Conservation (phyloP, 2,797 vertebrate genomes). For the Danio jaintianensis region DNA sequence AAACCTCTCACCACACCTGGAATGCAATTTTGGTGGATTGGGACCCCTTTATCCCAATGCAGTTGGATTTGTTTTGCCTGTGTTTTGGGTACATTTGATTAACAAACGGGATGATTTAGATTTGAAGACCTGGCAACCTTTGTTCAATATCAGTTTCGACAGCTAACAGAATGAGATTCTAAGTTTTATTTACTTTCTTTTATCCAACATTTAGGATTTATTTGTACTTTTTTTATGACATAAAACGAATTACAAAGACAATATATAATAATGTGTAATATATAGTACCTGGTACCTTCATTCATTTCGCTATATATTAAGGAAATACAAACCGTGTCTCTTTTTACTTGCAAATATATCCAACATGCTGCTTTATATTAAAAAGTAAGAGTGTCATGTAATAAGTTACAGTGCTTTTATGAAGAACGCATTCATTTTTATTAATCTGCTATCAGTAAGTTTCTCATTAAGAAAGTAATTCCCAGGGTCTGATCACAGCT, state of each 20-base stretch:
- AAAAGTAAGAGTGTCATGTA: neutral
- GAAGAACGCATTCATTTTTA: slow-evolving; percentile 13
- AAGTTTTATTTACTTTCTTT: neutral
- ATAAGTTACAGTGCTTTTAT: neutral
- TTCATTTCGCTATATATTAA: neutral
- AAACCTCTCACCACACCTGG: too few species aligned
- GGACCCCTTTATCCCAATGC: too few species aligned
- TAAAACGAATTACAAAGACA: neutral
- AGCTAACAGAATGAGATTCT: too few species aligned
- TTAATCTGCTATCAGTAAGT: slow-evolving; percentile 13
- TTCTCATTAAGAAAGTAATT: slow-evolving; percentile 39
- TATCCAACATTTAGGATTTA: neutral
- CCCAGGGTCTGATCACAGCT: slow-evolving; percentile 3
- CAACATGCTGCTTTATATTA: neutral
- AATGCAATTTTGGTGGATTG: too few species aligned
- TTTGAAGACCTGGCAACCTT: too few species aligned
- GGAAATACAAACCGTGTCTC: neutral
- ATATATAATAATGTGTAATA: too few species aligned
- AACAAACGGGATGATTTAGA: too few species aligned
- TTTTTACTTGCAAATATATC: neutral
- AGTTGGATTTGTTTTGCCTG: too few species aligned
- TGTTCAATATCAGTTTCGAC: too few species aligned
- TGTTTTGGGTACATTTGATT: too few species aligned
- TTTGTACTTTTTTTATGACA: neutral
- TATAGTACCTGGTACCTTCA: neutral